A percentile compares a stretch with the other conserved stretches of the same genome.
Evolutionary conservation across 2,113 vertebrate species (phyloP).

Genomic region (Kryptolebias marmoratus): DNA sequence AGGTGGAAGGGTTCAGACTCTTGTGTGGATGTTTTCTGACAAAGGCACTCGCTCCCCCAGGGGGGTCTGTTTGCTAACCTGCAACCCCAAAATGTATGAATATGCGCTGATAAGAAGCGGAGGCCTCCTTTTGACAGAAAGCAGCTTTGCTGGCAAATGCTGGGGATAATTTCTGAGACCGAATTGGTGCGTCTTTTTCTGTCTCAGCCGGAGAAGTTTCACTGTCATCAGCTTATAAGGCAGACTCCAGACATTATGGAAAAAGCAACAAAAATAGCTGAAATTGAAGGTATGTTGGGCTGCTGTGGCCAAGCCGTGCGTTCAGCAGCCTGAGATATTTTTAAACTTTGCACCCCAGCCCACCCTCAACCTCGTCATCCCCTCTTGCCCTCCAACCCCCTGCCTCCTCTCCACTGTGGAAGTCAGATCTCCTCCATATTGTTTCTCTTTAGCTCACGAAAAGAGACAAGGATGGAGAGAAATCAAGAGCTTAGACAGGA

Average conservation of each 20-base stretch:
- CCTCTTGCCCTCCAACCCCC: slow-evolving; percentile 47
- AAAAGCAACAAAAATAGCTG: slow-evolving; percentile 77
- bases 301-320: slow-evolving; percentile 51
- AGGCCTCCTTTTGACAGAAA: slow-evolving; percentile 34
- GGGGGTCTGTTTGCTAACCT: slow-evolving; percentile 6
- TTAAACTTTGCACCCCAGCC: slow-evolving; percentile 70
- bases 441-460: slow-evolving; percentile 35
- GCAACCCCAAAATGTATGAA: slow-evolving; percentile 15
- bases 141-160: slow-evolving; percentile 44
- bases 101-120: slow-evolving; percentile 34
- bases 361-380: slow-evolving; percentile 49
- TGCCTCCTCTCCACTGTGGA: slow-evolving; percentile 40
- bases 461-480: slow-evolving; percentile 5
- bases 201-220: slow-evolving; percentile 41
- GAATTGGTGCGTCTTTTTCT: slow-evolving; percentile 51
- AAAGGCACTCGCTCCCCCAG: slow-evolving; percentile 3
- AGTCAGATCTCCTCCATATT: slow-evolving; percentile 55
- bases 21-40: slow-evolving; percentile 22
- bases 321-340: slow-evolving; percentile 71
- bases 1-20: slow-evolving; percentile 7
- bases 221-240: slow-evolving; percentile 79
- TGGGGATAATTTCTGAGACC: slow-evolving; percentile 44
- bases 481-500: background rate
- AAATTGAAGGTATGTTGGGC: slow-evolving; percentile 69
- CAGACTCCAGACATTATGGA: slow-evolving; percentile 74